These are phyloP conservation scores for Tokudaia muenninki DNA, from an alignment of 2,797 vertebrate species.

Conservation along the genomic window DNA sequence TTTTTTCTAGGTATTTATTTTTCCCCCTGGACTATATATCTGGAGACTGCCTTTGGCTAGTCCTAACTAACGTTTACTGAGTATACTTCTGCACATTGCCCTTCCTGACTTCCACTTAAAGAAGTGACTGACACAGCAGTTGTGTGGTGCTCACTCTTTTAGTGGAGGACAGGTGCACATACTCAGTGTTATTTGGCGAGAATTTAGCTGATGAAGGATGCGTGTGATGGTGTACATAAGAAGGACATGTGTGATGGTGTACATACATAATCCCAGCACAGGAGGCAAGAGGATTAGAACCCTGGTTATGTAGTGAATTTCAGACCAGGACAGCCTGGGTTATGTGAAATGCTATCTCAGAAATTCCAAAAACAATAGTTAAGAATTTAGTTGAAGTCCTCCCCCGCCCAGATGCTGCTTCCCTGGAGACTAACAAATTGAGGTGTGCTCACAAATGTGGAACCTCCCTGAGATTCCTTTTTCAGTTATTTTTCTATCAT, in stretches of 20 bases:
- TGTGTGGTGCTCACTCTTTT: neutral
- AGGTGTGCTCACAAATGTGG: neutral
- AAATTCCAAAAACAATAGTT: neutral
- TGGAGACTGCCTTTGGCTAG: neutral
- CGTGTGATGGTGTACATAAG: too few relatives aligned
- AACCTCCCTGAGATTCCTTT: neutral
- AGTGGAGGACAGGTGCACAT: neutral
- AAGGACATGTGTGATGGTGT: neutral
- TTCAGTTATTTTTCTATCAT: slow-evolving; percentile 35
- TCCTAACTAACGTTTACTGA: neutral
- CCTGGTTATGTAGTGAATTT: neutral
- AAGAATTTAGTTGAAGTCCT: neutral
- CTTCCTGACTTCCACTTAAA: neutral
- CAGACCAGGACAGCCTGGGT: neutral
- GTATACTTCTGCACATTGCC: neutral
- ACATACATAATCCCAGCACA: neutral
- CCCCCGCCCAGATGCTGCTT: neutral
- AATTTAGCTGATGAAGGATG: neutral
- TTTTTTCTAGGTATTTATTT: slow-evolving; percentile 2
- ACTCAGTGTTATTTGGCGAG: neutral
- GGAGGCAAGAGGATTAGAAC: neutral
- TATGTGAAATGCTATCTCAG: neutral
- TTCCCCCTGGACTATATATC: neutral
- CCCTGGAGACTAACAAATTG: neutral
- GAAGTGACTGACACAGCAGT: neutral